Evolutionary conservation across 2,113 vertebrate species (phyloP), one percentile per base, ranked within the genome.

Genomic region (Plecturocebus donacophilus): DNA sequence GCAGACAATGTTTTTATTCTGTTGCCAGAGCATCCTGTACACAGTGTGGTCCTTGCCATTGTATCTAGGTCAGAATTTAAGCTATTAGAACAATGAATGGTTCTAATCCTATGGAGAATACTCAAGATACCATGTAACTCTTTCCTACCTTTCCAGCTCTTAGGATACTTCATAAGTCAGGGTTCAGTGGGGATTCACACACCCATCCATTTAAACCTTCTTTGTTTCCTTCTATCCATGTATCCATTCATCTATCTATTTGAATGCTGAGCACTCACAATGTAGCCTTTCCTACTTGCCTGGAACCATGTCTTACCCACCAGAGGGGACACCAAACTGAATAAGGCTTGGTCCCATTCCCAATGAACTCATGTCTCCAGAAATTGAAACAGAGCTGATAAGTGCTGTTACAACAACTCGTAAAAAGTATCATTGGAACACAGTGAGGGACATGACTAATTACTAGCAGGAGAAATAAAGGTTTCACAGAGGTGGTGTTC

Each of bases 1-100:
- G 75, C 90, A 94, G 93, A 93, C 79, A 82, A 4, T 95, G 96
- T 97, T 97, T 97, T 97, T 71, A 79, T 95, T 97, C 75, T 58
- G 75, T 87, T 97, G 96, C 87, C 90, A 87, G 93, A 87, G 61
- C 75, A 83, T 97, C 56, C 88, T 91, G 52, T 91, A 77, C 56
- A 81, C 45, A 68, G 52, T 73, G 35, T 23, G 77, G 91, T 93
- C 84, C 75, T 93, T 89, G 84, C 88, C 86, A 40, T 89, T 61
- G 40, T 70, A 35, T 86, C 89, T 96, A 80, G 52, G 82, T 91
- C 75, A 23, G 20, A 91, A 70, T 30, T 14, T 91, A 80, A 94
- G 70, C 61, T 97, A 86, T 95, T 91, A 80, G 93, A 95, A n/a
- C 20, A 58, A 23, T 19, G n/a, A 86, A 40, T 86, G 66, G 32